phyloP scores from a whole-genome alignment of 92 coral and sea anemone species.

The Galaxea fascicularis region DNA sequence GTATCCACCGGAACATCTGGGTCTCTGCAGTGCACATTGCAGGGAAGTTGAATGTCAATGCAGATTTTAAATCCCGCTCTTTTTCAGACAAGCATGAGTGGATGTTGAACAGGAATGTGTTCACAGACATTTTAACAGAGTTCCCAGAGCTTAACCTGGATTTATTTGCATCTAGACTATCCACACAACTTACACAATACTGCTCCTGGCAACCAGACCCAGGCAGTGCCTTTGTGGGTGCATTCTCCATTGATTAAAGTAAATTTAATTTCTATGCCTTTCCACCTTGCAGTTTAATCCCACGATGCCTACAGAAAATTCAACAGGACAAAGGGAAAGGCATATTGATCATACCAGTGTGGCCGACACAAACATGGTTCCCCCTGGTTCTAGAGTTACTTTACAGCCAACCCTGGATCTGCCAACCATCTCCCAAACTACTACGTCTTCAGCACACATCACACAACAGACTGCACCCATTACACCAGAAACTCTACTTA shows the following conservation, averaged over 20 bases:
- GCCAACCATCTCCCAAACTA: constrained; percentile 49
- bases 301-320: constrained; percentile 55
- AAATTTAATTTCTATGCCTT: constrained; percentile 43
- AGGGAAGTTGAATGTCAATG: constrained; percentile 12
- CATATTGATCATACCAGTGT: constrained; percentile 52
- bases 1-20: constrained; percentile 48
- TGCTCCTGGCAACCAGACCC: constrained; percentile 73
- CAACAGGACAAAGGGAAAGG: constrained; percentile 60
- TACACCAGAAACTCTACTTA: constrained; percentile 58
- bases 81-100: constrained; percentile 19
- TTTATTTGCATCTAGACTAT: constrained; percentile 26
- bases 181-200: constrained; percentile 34
- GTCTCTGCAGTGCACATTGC: constrained; percentile 57
- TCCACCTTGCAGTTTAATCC: constrained; percentile 60
- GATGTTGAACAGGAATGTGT: constrained; percentile 18
- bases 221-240: constrained; percentile 24
- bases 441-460: constrained; percentile 54
- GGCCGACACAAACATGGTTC: constrained; percentile 64
- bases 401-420: constrained; percentile 67
- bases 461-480: constrained; percentile 43
- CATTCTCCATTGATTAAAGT: constrained; percentile 41
- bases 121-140: constrained; percentile 13
- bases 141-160: constrained; percentile 24
- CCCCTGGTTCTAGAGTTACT: constrained; percentile 45
- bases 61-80: constrained; percentile 23